phyloP scores from a whole-genome alignment of 2,113 vertebrate genomes.

The Aldabrachelys gigantea region DNA sequence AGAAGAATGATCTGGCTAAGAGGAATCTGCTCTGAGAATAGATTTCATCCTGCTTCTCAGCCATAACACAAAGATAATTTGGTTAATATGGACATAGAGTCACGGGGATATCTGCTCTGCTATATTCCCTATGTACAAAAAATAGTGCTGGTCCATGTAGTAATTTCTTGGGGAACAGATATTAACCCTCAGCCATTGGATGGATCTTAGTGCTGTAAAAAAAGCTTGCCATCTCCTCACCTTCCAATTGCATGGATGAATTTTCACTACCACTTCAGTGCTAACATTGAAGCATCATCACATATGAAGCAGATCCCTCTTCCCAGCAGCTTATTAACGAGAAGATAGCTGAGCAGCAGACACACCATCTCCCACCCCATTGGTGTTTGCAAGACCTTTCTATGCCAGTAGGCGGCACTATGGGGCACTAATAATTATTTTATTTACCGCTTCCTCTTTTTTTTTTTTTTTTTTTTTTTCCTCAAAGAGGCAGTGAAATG shows the following conservation, averaged over 20 bases:
- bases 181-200: background rate
- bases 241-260: constrained; percentile 40
- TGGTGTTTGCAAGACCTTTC: constrained; percentile 33
- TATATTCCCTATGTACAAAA: constrained; percentile 2
- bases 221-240: constrained; percentile 35
- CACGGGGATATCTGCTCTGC: background rate
- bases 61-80: background rate
- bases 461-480: constrained; percentile 1
- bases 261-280: constrained; percentile 28
- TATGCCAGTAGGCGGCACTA: background rate
- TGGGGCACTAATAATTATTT: constrained; percentile 35
- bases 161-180: background rate
- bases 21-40: background rate
- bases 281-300: constrained; percentile 27
- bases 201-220: constrained; percentile 15
- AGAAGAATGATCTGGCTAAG: fast-evolving
- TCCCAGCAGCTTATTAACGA: constrained; percentile 1
- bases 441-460: constrained; percentile 32
- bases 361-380: background rate
- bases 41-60: background rate
- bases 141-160: background rate
- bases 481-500: constrained; percentile 54
- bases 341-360: constrained; percentile 45
- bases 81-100: background rate
- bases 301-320: background rate